Percentiles rank a stretch among this genome's conserved stretches.
phyloP scores from a whole-genome alignment of 2,888 invertebrate genomes.

The Slavum lentiscoides region DNA sequence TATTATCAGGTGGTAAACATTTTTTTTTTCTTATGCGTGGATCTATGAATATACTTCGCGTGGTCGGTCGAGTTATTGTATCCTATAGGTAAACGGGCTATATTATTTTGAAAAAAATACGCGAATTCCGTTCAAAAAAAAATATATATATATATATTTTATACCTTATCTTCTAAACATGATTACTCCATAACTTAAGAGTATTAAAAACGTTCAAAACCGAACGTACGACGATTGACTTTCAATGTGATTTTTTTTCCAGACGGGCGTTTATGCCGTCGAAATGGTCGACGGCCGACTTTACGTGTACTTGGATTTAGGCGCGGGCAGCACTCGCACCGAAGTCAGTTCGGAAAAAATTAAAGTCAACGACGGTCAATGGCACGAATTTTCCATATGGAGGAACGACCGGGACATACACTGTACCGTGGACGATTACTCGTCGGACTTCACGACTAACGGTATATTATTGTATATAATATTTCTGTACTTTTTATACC shows the following conservation, averaged over 20 bases:
- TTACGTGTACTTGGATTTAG: conserved; percentile 88
- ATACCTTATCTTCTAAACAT: too few relatives aligned
- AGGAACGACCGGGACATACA: conserved; percentile 73
- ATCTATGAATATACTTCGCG: too few relatives aligned
- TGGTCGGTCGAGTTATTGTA: too few relatives aligned
- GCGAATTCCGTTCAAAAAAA: too few relatives aligned
- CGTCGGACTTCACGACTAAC: conserved; percentile 39
- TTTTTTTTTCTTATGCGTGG: too few relatives aligned
- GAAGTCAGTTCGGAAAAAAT: conserved; percentile 71
- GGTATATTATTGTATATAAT: conserved; percentile 5
- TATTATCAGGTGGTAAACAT: too few relatives aligned
- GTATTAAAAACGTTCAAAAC: too few relatives aligned
- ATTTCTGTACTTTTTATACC: too few relatives aligned
- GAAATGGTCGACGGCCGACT: conserved; percentile 93
- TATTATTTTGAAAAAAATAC: too few relatives aligned
- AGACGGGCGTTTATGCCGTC: conserved; percentile 90
- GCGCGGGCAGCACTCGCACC: conserved; percentile 85
- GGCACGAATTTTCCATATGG: conserved; percentile 87
- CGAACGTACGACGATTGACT: neutral
- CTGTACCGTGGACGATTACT: conserved; percentile 47
- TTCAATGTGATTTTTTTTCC: conserved; percentile 56
- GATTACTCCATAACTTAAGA: too few relatives aligned
- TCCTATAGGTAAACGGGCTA: too few relatives aligned
- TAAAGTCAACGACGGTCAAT: conserved; percentile 85
- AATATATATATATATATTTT: too few relatives aligned